Percentiles rank a stretch among this genome's conserved stretches.
These are phyloP conservation scores for Pseudorasbora parva DNA, from an alignment of 2,113 vertebrate species.

Conservation along the genomic window DNA sequence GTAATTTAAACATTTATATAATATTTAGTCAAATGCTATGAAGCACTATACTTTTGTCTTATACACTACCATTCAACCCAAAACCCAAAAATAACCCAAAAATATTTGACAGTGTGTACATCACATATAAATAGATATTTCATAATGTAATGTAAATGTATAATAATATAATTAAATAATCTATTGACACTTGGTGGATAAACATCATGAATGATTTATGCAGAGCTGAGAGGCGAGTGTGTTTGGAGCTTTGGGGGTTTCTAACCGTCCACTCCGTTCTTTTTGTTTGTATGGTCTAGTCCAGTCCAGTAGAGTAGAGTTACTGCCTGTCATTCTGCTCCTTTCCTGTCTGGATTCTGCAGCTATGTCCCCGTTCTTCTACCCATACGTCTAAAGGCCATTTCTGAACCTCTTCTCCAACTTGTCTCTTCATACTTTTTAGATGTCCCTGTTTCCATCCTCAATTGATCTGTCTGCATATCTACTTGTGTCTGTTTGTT, in stretches of 20 bases:
- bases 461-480: conserved; percentile 52
- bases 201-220: background rate
- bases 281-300: conserved; percentile 71
- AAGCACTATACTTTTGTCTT: background rate
- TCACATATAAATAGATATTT: background rate
- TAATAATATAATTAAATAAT: background rate
- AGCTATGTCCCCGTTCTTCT: conserved; percentile 63
- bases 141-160: background rate
- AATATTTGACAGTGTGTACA: background rate
- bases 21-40: background rate
- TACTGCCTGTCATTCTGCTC: conserved; percentile 54
- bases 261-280: conserved; percentile 72
- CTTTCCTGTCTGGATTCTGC: conserved; percentile 52
- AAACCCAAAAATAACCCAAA: too few species aligned
- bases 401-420: conserved; percentile 24
- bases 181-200: background rate
- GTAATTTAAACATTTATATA: background rate
- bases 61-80: background rate
- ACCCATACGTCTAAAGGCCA: conserved; percentile 48
- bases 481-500: conserved; percentile 36
- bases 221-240: conserved; percentile 53
- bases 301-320: conserved; percentile 74
- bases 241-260: conserved; percentile 67
- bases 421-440: conserved; percentile 28
- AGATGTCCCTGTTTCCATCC: conserved; percentile 60